Base-by-base conservation (phyloP, 2,797 vertebrate species). In the Amphiprion clarkii region DNA sequence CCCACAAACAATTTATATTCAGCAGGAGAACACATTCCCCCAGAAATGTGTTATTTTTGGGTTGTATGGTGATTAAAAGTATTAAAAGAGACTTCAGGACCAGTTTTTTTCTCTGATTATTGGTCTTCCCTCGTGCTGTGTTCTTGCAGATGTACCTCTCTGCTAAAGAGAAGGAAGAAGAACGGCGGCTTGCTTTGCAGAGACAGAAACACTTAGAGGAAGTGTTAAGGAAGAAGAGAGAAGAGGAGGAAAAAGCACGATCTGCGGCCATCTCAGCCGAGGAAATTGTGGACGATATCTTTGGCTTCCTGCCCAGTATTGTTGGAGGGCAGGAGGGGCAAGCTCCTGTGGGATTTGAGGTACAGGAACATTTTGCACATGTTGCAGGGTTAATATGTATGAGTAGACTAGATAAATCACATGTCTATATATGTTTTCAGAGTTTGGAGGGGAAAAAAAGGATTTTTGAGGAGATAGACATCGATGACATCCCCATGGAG, bases 251-350 rank as follows among this genome's bases (percentile, higher is more conserved):
- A 60, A 83, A 69, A 65, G 54, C 76, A 8, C 75, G 86, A 39
- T 66, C 91, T 0, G 94, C 96, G 21, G 56, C 90, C 55, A 80
- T 96, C 82, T 96, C 91, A 0, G 96, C 97, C 61, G 94, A 97
- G 23, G 95, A 97, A 87, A 95, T 99, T 95, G 96, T 99, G 85
- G 98, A 99, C 83, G 91, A 86, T 85, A 95, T 99, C 81, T 99
- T 99, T 65, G 96, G 95, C 13, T 99, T 99, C 89, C 94, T 99
- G 74, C 98, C 97, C 23, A 65, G 55, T 10, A 61, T 95, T 74
- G 94, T 96, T 0, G 95, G 94, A 53, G 95, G 94, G 4, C 96
- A 95, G 79, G 96, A 98, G 74, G 96, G 96, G 13, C 93, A 95
- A 46, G 95, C 95, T 19, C 95, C 97, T 9, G 74, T 75, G 0